Evolutionary conservation across 2,113 vertebrate species (phyloP), one percentile per base, ranked within the genome.

Genomic region (Dromiciops gliroides): DNA sequence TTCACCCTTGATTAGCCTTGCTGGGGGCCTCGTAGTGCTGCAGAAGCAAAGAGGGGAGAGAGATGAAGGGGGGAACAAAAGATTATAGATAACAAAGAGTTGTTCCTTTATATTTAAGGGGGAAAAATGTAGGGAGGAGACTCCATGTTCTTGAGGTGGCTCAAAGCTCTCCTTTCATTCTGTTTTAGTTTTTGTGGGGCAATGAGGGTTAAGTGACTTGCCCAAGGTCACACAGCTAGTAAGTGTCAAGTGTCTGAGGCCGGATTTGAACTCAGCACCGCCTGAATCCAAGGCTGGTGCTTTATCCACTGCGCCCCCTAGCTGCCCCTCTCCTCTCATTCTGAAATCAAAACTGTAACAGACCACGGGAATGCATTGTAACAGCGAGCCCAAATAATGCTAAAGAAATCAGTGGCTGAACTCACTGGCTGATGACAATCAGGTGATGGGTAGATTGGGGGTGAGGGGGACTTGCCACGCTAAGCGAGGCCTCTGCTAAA

Each of bases 61-160:
- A 93, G 50, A 91, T 3, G 37, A 44, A 44, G 12, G 24, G 14
- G 37, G 16, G 19, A 44, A 16, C 22, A 75, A 75, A 44, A 75
- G 67, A 44, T 83, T 8, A 22, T 23, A 83, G 67, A 44, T 83
- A 5, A 83, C 67, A 83, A 67, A 67, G n/a, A 83, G 37, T 23
- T 83, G 67, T 44, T 83, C n/a, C n/a, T 83, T 83, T 83, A 83
- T 44, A 44, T 23, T 83, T 44, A 67, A 14, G n/a, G 37, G 67
- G 56, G 28, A 4, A 8, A 23, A 23, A 1, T 37, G 23, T 14
- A 95, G 95, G 96, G 51, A 48, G 53, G 91, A 95, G 96, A 95
- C 92, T 37, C 92, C 96, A 97, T 95, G 90, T 91, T 88, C 67
- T 96, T 97, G 95, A 95, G 97, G 95, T 92, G 96, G 95, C 98